Conservation (phyloP, 1,140 invertebrate species). For the Venturia canescens region DNA sequence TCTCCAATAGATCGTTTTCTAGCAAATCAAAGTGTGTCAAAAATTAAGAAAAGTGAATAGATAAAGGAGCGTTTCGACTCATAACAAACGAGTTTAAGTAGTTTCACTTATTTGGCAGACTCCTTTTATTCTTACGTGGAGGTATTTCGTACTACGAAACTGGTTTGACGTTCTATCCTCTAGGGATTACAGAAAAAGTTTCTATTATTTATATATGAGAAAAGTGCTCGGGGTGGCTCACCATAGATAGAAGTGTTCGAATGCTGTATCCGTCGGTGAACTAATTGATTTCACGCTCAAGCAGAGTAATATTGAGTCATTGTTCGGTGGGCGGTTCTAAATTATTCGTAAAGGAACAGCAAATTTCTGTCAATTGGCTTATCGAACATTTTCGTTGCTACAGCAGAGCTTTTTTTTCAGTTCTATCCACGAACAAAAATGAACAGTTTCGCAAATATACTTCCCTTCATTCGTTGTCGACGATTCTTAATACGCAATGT, state of each 20-base stretch:
- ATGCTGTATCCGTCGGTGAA: not conserved
- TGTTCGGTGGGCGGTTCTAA: not conserved
- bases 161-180: not conserved
- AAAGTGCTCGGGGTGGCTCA: not conserved
- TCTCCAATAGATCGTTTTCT: too few relatives aligned
- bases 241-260: not conserved
- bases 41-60: too few relatives aligned
- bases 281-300: conserved; percentile 15
- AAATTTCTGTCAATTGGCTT: not conserved
- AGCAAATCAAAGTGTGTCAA: too few relatives aligned
- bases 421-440: too few relatives aligned
- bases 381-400: not conserved
- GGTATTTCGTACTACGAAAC: not conserved
- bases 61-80: too few relatives aligned
- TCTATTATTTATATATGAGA: not conserved
- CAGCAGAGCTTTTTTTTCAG: not conserved
- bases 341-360: not conserved
- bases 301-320: not conserved
- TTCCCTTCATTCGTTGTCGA: too few relatives aligned
- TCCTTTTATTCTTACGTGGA: not conserved
- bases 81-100: too few relatives aligned
- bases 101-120: too few relatives aligned
- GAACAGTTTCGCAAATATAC: too few relatives aligned
- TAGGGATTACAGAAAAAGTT: not conserved
- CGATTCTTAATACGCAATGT: too few relatives aligned